phyloP scores from a whole-genome alignment of 35 echinoderm and acorn worm genomes.

The Anneissia japonica region DNA sequence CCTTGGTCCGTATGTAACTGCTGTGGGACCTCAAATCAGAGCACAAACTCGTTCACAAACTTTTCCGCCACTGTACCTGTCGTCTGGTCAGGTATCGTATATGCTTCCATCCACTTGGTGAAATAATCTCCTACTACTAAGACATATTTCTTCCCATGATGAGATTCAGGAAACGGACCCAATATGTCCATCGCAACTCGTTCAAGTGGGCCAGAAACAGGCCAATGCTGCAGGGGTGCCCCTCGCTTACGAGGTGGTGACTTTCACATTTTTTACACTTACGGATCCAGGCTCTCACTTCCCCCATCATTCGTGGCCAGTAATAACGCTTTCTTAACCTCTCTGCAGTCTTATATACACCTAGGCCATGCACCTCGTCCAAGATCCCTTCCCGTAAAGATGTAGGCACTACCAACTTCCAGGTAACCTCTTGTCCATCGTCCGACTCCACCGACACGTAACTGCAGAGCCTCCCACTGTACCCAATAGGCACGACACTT shows the following conservation, averaged over 20 bases:
- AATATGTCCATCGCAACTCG: constrained; percentile 73
- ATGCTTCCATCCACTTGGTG: constrained; percentile 62
- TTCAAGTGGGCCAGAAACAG: constrained; percentile 51
- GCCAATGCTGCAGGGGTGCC: neutral
- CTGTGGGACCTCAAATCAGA: constrained; percentile 36
- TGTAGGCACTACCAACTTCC: neutral
- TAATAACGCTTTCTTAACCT: too few relatives aligned
- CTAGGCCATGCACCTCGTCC: too few relatives aligned
- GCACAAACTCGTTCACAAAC: constrained; percentile 52
- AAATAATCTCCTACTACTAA: constrained; percentile 63
- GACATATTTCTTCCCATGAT: too few relatives aligned
- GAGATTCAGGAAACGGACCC: constrained; percentile 52
- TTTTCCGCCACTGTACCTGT: constrained; percentile 38
- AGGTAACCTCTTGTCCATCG: neutral
- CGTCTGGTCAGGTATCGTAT: constrained; percentile 52
- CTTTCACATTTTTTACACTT: neutral
- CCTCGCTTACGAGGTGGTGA: neutral
- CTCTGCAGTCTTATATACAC: too few relatives aligned
- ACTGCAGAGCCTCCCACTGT: too few relatives aligned
- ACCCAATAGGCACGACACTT: neutral
- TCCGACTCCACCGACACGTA: too few relatives aligned
- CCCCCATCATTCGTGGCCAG: too few relatives aligned
- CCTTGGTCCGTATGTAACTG: constrained; percentile 60
- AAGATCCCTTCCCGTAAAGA: too few relatives aligned
- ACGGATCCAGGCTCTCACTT: neutral